Conservation (phyloP, 1,140 invertebrate genomes). For the Aradophagus sp. region DNA sequence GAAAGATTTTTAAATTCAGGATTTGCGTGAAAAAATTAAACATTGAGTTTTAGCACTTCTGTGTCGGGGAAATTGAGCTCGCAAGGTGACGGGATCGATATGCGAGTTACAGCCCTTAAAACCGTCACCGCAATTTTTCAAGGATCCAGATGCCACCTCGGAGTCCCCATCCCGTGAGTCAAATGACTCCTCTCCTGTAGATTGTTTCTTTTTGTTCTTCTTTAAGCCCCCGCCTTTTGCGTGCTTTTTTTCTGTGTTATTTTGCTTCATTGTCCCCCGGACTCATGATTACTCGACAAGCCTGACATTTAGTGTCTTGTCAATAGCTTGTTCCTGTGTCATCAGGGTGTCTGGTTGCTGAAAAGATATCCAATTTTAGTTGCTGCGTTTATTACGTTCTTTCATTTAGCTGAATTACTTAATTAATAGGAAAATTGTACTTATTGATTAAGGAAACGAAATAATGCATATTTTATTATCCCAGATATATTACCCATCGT, state of each 20-base stretch:
- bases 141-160: constrained; percentile 50
- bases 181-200: constrained; percentile 34
- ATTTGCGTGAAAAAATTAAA: too few species aligned
- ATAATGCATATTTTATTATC: too few species aligned
- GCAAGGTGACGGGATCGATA: constrained; percentile 41
- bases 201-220: constrained; percentile 16
- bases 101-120: constrained; percentile 21
- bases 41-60: neutral
- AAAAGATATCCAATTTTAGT: too few species aligned
- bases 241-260: constrained; percentile 29
- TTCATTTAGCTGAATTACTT: too few species aligned
- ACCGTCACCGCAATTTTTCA: constrained; percentile 51
- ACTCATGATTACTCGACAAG: constrained; percentile 12
- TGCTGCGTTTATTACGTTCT: too few species aligned
- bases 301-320: constrained; percentile 16
- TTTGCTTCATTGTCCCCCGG: constrained; percentile 27
- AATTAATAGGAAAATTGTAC: too few species aligned
- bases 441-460: too few species aligned
- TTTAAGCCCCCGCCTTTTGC: neutral
- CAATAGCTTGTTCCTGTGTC: neutral
- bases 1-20: too few species aligned
- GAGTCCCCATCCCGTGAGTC: constrained; percentile 36
- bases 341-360: too few species aligned
- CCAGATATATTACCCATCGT: too few species aligned
- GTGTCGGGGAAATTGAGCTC: constrained; percentile 26